These are phyloP conservation scores for Penaeus japonicus DNA, from an alignment of 1,140 invertebrate species.

Conservation along the genomic window DNA sequence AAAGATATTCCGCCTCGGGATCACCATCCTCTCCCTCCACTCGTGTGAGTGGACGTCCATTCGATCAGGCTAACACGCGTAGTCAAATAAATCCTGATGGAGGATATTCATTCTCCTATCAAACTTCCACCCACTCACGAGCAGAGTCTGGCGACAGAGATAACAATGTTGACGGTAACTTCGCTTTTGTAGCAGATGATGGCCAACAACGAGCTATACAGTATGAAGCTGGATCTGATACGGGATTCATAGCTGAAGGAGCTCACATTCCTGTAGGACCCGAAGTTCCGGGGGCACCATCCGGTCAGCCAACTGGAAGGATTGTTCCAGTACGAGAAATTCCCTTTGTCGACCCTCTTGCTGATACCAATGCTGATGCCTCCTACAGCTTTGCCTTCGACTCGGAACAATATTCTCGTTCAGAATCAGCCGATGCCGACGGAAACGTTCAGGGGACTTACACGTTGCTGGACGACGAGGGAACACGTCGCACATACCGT, in stretches of 20 bases:
- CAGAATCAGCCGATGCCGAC: constrained; percentile 59
- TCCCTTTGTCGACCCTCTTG: constrained; percentile 51
- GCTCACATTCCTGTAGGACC: constrained; percentile 57
- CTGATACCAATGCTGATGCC: constrained; percentile 49
- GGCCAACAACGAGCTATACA: constrained; percentile 31
- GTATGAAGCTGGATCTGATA: constrained; percentile 52
- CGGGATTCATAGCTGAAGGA: constrained; percentile 58
- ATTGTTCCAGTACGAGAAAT: constrained; percentile 43
- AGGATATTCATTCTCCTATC: constrained; percentile 37
- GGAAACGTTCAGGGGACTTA: constrained; percentile 62
- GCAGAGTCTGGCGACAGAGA: constrained; percentile 28
- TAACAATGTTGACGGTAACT: constrained; percentile 35
- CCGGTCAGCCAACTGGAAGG: constrained; percentile 53
- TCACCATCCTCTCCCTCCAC: too few species aligned
- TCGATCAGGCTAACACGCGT: neutral
- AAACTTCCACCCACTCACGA: constrained; percentile 32
- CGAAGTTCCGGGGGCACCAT: constrained; percentile 48
- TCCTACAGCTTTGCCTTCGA: constrained; percentile 60
- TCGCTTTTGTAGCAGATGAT: too few species aligned
- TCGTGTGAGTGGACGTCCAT: too few species aligned
- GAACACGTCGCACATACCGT: constrained; percentile 35
- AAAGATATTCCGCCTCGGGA: too few species aligned
- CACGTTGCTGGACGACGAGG: constrained; percentile 61
- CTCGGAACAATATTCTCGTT: constrained; percentile 58
- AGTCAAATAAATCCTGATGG: constrained; percentile 17